A percentile compares a stretch with the other conserved stretches of the same genome.
Conservation (phyloP, 2,113 vertebrate genomes). For the Apeltes quadracus region DNA sequence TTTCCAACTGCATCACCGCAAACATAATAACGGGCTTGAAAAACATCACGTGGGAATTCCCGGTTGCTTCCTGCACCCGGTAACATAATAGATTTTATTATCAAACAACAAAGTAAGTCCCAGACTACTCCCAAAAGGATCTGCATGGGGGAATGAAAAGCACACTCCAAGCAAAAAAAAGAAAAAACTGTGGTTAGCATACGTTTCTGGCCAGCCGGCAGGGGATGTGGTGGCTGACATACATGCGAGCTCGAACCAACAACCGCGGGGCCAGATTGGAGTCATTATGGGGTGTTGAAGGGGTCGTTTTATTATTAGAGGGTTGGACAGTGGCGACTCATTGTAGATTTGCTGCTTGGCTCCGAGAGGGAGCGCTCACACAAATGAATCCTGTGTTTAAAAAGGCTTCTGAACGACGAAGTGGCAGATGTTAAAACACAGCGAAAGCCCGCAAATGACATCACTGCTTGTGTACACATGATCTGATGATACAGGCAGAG, state of each 20-base stretch:
- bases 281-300: conserved; percentile 72
- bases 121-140: conserved; percentile 16
- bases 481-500: conserved; percentile 34
- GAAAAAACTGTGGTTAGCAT: conserved; percentile 51
- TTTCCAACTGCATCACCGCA: neutral
- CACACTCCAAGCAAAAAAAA: conserved; percentile 40
- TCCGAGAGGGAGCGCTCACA: conserved; percentile 21
- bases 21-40: neutral
- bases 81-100: conserved; percentile 43
- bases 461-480: conserved; percentile 29
- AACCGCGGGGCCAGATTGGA: conserved; percentile 66
- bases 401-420: conserved; percentile 17
- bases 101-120: conserved; percentile 7
- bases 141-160: conserved; percentile 43
- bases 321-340: conserved; percentile 46
- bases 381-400: conserved; percentile 44
- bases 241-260: conserved; percentile 65
- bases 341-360: conserved; percentile 63
- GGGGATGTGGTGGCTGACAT: conserved; percentile 65
- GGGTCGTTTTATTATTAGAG: conserved; percentile 76
- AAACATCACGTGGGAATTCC: conserved; percentile 43
- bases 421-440: conserved; percentile 67
- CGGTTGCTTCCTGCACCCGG: conserved; percentile 27
- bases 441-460: conserved; percentile 48
- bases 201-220: conserved; percentile 58